A percentile compares a stretch with the other conserved stretches of the same genome.
phyloP scores from a whole-genome alignment of 2,888 invertebrate genomes.

The Villa cingulata region DNA sequence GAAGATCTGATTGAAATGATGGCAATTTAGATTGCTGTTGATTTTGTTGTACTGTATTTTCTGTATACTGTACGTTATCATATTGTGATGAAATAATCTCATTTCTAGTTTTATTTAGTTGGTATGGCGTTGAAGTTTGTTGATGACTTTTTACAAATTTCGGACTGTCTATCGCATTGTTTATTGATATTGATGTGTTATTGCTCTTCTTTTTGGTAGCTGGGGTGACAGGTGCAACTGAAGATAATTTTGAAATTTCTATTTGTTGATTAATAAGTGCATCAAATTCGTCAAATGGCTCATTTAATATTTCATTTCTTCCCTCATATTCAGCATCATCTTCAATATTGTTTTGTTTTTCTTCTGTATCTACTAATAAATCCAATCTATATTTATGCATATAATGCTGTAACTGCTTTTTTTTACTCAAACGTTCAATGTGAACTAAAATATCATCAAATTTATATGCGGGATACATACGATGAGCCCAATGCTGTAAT shows the following conservation, averaged over 20 bases:
- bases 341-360: conserved; percentile 26
- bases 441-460: conserved; percentile 76
- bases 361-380: conserved; percentile 34
- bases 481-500: conserved; percentile 87
- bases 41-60: background rate
- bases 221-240: conserved; percentile 23
- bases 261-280: conserved; percentile 50
- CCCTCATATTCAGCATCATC: conserved; percentile 6
- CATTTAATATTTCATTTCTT: conserved; percentile 26
- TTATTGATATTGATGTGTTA: conserved; percentile 10
- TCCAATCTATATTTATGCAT: conserved; percentile 48
- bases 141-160: conserved; percentile 23
- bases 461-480: conserved; percentile 75
- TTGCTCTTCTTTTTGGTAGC: conserved; percentile 9
- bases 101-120: background rate
- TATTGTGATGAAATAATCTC: background rate
- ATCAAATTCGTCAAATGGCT: conserved; percentile 49
- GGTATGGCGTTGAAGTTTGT: conserved; percentile 26
- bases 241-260: conserved; percentile 36
- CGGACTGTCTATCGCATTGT: conserved; percentile 22
- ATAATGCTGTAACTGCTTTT: conserved; percentile 61
- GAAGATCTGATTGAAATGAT: background rate
- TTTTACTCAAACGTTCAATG: conserved; percentile 69
- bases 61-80: background rate
- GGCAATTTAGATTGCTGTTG: background rate